phyloP scores from a whole-genome alignment of 1,140 invertebrate genomes.

The Prorops nasuta region DNA sequence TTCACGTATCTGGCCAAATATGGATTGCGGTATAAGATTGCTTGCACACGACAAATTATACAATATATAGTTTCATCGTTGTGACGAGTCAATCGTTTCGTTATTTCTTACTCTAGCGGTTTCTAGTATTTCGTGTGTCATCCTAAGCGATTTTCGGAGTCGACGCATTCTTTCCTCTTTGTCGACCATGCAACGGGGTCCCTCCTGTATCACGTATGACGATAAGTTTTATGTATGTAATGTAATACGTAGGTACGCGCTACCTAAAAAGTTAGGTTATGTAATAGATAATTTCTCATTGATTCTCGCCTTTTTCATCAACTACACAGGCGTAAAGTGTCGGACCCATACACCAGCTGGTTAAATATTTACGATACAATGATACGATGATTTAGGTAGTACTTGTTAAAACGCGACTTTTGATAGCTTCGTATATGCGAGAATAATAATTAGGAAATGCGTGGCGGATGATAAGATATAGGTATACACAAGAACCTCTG shows the following conservation, averaged over 20 bases:
- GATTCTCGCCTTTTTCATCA: conserved; percentile 22
- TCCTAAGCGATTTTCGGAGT: neutral
- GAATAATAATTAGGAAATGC: no score
- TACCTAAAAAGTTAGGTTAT: conserved; percentile 8
- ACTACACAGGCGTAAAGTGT: conserved; percentile 43
- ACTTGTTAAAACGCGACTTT: no score
- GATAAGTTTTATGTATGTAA: no score
- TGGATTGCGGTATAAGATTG: no score
- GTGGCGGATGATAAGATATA: no score
- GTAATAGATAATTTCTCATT: conserved; percentile 8
- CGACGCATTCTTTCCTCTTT: neutral
- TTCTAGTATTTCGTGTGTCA: neutral
- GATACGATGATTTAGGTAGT: conserved; percentile 10
- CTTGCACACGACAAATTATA: no score
- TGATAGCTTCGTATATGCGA: no score
- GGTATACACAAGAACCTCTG: no score
- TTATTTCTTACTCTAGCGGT: neutral
- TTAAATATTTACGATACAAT: conserved; percentile 37
- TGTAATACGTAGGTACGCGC: no score
- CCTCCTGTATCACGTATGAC: no score
- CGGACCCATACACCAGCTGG: conserved; percentile 56
- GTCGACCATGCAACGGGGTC: no score
- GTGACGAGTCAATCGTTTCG: neutral
- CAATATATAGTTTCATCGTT: neutral
- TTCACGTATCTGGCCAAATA: no score